Evolutionary conservation across 2,797 vertebrate genomes (phyloP).

Genomic region (Helarctos malayanus): DNA sequence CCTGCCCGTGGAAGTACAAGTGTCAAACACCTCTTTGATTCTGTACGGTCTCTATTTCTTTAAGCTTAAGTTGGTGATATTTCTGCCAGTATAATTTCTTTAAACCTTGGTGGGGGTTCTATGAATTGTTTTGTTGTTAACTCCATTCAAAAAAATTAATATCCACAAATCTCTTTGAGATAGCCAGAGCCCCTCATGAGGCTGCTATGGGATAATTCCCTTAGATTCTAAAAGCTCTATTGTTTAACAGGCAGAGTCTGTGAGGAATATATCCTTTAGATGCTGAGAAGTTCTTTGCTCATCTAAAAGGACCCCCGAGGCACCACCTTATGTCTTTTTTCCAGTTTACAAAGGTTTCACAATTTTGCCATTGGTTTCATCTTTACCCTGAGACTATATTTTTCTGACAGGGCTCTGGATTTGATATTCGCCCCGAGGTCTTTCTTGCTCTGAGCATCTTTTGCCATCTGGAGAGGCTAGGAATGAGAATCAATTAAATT

Average conservation of each 20-base stretch:
- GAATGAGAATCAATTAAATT: slow-evolving; percentile 16
- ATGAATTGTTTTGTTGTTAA: background rate
- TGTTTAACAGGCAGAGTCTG: background rate
- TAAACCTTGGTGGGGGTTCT: background rate
- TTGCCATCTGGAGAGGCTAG: background rate
- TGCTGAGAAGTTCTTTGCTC: background rate
- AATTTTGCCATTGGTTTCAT: background rate
- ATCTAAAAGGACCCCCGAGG: background rate
- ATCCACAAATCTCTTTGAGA: background rate
- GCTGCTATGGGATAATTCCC: background rate
- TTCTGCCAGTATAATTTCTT: background rate
- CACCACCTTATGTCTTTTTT: background rate
- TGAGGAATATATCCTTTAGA: background rate
- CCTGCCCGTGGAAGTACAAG: background rate
- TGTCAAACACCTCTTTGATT: background rate
- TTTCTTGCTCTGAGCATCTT: background rate
- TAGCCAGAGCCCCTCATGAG: background rate
- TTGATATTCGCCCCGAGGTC: background rate
- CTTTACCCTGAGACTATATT: background rate
- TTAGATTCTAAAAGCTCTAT: background rate
- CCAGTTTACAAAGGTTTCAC: background rate
- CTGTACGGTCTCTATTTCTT: background rate
- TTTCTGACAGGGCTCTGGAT: background rate
- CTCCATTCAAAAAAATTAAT: background rate
- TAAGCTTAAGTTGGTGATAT: background rate